Evolutionary conservation across 92 coral and sea anemone species (phyloP).

Genomic region (Zoanthus sansibaricus): DNA sequence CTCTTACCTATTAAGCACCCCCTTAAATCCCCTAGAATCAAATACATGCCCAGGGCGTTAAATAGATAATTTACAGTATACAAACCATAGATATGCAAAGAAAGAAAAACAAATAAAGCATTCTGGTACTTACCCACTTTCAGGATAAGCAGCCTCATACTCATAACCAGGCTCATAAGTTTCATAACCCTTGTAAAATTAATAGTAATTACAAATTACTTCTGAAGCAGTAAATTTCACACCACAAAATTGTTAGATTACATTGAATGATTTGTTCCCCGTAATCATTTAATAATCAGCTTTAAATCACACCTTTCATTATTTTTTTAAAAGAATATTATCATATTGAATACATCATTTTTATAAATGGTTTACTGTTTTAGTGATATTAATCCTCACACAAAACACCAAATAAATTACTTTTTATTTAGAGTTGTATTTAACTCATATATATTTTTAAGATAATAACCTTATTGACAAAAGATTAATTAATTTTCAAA

Average conservation of each 20-base stretch:
- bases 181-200: conserved; percentile 71
- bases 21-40: too few relatives aligned
- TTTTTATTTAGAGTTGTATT: not conserved
- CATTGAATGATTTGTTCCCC: too few relatives aligned
- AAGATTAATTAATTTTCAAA: not conserved
- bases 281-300: too few relatives aligned
- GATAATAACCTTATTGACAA: not conserved
- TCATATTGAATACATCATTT: not conserved
- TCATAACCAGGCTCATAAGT: conserved; percentile 89
- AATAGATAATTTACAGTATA: too few relatives aligned
- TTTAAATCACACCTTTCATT: too few relatives aligned
- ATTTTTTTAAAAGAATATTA: not conserved
- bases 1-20: too few relatives aligned
- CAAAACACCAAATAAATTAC: not conserved
- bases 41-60: too few relatives aligned
- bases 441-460: not conserved
- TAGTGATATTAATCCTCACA: not conserved
- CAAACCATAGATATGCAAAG: not conserved
- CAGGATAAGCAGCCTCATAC: conserved; percentile 92
- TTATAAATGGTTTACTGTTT: not conserved
- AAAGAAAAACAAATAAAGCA: not conserved
- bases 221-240: too few relatives aligned
- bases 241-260: too few relatives aligned
- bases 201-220: not conserved
- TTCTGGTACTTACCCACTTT: conserved; percentile 77